A percentile compares a stretch with the other conserved stretches of the same genome.
Conservation (phyloP, 2,797 vertebrate species). For the Halcyon leucocephala region DNA sequence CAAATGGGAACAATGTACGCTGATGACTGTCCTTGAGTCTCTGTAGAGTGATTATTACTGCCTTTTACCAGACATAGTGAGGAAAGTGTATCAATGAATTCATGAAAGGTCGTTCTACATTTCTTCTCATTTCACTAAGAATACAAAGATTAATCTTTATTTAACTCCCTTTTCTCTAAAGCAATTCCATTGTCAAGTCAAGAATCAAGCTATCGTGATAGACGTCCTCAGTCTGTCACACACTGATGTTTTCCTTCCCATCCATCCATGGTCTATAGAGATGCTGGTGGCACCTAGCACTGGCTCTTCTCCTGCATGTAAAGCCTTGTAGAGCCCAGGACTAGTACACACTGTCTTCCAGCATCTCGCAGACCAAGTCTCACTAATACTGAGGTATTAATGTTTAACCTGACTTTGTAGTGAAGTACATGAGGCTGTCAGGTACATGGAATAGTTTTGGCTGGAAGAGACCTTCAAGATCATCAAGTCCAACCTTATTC, state of each 20-base stretch:
- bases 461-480: no score
- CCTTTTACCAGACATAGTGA: constrained; percentile 30
- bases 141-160: constrained; percentile 46
- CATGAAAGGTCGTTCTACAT: constrained; percentile 14
- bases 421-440: not conserved
- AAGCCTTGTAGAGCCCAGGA: not conserved
- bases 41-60: constrained; percentile 16
- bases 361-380: not conserved
- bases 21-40: constrained; percentile 48
- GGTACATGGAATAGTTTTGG: no score
- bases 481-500: no score
- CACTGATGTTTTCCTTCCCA: not conserved
- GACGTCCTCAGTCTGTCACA: not conserved
- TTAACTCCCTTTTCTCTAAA: constrained; percentile 23
- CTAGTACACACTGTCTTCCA: not conserved
- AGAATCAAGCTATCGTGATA: not conserved
- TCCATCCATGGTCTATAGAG: not conserved
- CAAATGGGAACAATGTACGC: not conserved
- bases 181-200: not conserved
- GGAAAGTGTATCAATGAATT: constrained; percentile 10
- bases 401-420: not conserved
- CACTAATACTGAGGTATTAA: not conserved
- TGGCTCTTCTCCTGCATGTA: not conserved
- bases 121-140: constrained; percentile 48
- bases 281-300: not conserved